A percentile compares a stretch with the other conserved stretches of the same genome.
phyloP scores from a whole-genome alignment of 1,140 invertebrate genomes.

The Saxidomus purpurata region DNA sequence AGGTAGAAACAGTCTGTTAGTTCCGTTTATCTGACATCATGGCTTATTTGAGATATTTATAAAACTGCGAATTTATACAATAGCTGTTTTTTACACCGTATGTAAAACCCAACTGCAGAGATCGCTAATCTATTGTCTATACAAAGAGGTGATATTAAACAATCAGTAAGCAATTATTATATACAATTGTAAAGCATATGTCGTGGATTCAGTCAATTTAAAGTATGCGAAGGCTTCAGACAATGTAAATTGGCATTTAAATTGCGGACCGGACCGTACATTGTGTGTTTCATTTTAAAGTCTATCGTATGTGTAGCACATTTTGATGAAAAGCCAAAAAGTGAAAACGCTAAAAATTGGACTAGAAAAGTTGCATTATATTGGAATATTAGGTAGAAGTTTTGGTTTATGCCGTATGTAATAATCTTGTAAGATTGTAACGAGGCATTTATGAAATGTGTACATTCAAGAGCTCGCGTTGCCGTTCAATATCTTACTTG shows the following conservation, averaged over 20 bases:
- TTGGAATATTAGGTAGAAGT: too few species aligned
- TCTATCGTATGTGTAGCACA: neutral
- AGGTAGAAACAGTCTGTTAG: neutral
- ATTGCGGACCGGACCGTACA: neutral
- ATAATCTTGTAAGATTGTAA: too few species aligned
- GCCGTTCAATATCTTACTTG: too few species aligned
- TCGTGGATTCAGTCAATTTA: neutral
- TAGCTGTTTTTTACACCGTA: constrained; percentile 17
- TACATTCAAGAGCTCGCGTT: too few species aligned
- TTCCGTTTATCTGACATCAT: constrained; percentile 6
- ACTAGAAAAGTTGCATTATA: too few species aligned
- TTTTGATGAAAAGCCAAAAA: neutral
- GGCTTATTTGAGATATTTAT: constrained; percentile 3
- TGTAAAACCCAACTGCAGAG: neutral
- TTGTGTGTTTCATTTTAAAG: neutral
- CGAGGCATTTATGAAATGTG: too few species aligned
- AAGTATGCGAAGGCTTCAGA: constrained; percentile 50
- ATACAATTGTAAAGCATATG: constrained; percentile 45
- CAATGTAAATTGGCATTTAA: constrained; percentile 57
- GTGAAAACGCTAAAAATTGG: too few species aligned
- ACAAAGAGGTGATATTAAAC: constrained; percentile 34
- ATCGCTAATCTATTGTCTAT: neutral
- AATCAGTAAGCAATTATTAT: constrained; percentile 49
- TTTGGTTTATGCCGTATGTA: too few species aligned
- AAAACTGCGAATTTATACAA: constrained; percentile 37